Conservation (phyloP, 2,888 invertebrate genomes). For the Brachypterus glaber region DNA sequence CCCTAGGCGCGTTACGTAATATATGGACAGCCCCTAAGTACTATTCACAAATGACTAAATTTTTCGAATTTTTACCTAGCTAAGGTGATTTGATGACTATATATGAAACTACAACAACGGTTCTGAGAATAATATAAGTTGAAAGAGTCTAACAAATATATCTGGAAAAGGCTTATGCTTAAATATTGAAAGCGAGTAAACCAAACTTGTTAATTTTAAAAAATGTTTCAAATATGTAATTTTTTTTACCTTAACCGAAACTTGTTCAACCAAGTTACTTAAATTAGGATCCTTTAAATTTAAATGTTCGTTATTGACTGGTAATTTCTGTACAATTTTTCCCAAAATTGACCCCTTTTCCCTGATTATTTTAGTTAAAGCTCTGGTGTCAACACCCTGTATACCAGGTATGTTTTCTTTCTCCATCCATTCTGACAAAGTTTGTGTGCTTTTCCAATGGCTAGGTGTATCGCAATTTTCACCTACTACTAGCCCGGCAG, state of each 20-base stretch:
- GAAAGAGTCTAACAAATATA: too few relatives aligned
- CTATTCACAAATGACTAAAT: too few relatives aligned
- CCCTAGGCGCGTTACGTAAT: too few relatives aligned
- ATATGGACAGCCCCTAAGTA: too few relatives aligned
- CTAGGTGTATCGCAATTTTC: conserved; percentile 79
- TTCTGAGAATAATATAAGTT: too few relatives aligned
- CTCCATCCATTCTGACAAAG: conserved; percentile 77
- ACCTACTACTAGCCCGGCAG: conserved; percentile 83
- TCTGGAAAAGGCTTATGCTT: not conserved
- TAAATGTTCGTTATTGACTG: conserved; percentile 38
- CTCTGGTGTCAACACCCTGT: conserved; percentile 86
- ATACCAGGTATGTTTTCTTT: conserved; percentile 76
- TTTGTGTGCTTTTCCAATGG: conserved; percentile 78
- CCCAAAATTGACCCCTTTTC: conserved; percentile 79
- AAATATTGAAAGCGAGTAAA: not conserved
- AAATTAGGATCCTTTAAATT: conserved; percentile 72
- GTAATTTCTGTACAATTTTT: conserved; percentile 51
- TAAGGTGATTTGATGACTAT: too few relatives aligned
- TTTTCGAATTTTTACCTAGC: too few relatives aligned
- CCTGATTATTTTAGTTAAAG: conserved; percentile 83
- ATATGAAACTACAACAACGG: too few relatives aligned
- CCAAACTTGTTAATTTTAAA: not conserved
- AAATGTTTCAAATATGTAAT: not conserved
- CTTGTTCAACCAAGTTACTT: conserved; percentile 83
- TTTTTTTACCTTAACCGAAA: conserved; percentile 62